Conservation (phyloP, 1,140 invertebrate species). For the Kradibia gibbosae region DNA sequence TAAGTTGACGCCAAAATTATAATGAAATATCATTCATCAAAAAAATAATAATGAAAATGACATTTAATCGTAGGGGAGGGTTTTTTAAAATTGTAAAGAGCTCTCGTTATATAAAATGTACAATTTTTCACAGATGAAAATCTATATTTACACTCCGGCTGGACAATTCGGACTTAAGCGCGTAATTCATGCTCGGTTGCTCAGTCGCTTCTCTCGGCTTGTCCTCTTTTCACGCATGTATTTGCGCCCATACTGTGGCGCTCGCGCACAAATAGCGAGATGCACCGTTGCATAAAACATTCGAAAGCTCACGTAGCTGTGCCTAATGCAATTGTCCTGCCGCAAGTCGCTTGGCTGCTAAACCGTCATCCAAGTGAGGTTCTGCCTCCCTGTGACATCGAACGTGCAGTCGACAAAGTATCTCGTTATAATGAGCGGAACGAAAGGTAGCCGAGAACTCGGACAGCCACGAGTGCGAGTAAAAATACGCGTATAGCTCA, state of each 20-base stretch:
- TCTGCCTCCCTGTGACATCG: background rate
- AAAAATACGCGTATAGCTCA: background rate
- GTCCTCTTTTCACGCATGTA: background rate
- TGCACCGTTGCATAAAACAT: background rate
- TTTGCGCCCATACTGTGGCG: no score
- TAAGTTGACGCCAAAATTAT: no score
- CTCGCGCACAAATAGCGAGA: background rate
- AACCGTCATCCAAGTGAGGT: background rate
- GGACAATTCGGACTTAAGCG: background rate
- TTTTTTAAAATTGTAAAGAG: background rate
- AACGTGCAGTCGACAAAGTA: slow-evolving; percentile 11
- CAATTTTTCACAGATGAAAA: background rate
- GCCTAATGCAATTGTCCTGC: slow-evolving; percentile 2
- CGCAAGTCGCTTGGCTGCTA: background rate
- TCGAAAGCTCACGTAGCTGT: slow-evolving; percentile 16
- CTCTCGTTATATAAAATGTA: background rate
- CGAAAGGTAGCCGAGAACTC: no score
- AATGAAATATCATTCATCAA: no score
- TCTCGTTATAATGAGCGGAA: background rate
- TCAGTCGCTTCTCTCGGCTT: background rate
- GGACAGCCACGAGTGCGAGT: background rate
- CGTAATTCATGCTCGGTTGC: slow-evolving; percentile 30
- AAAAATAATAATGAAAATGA: background rate
- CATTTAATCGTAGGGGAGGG: background rate
- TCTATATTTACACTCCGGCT: background rate